Evolutionary conservation across 2,113 vertebrate species (phyloP).

Genomic region (Oenanthe oenanthe): DNA sequence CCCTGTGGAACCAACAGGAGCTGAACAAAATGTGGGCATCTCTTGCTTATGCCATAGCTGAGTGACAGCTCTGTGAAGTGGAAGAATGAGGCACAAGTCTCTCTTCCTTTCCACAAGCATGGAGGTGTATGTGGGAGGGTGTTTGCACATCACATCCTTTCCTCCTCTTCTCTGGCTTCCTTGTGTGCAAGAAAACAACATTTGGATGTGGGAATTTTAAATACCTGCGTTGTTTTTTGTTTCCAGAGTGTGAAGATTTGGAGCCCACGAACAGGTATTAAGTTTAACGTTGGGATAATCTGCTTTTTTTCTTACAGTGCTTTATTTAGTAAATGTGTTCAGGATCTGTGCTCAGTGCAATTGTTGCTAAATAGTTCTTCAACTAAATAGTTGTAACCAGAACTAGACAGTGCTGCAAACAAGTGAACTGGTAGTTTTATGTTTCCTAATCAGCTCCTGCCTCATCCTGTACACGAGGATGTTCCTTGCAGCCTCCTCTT

Average conservation of each 20-base stretch:
- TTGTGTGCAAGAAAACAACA: not conserved
- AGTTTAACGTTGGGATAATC: not conserved
- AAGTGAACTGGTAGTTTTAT: not conserved
- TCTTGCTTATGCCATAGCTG: not conserved
- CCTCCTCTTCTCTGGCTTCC: not conserved
- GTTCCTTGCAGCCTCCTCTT: not conserved
- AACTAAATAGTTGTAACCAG: not conserved
- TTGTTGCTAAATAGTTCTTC: not conserved
- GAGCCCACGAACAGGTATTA: conserved; percentile 71
- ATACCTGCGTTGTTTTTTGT: conserved; percentile 11
- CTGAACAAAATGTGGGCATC: not conserved
- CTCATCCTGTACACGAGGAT: not conserved
- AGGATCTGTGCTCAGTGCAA: not conserved
- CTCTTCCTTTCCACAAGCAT: not conserved
- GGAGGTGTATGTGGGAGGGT: not conserved
- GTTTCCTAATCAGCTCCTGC: not conserved
- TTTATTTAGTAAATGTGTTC: not conserved
- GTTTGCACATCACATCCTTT: not conserved
- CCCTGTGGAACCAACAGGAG: not conserved
- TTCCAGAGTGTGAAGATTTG: conserved; percentile 76
- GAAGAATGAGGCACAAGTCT: not conserved
- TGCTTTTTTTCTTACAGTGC: not conserved
- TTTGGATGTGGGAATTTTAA: conserved; percentile 10
- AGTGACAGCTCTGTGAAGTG: not conserved
- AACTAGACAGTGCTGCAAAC: not conserved